Conservation (phyloP, 2,113 vertebrate genomes). For the Leptosomus discolor region DNA sequence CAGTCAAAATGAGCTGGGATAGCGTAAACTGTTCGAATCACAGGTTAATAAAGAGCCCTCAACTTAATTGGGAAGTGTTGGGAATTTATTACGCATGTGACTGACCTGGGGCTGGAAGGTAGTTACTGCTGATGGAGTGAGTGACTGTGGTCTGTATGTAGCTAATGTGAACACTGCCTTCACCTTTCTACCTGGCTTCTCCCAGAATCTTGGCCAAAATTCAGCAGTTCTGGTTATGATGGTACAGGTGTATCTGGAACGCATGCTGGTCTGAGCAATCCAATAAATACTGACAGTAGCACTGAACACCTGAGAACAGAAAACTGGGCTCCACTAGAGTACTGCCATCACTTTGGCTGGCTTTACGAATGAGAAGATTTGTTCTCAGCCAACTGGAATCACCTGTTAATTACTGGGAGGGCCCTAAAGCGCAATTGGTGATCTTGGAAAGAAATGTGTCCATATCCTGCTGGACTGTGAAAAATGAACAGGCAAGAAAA, state of each 20-base stretch:
- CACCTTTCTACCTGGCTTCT: not conserved
- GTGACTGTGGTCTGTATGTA: fast-evolving
- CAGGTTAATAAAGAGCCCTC: not conserved
- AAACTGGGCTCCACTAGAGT: not conserved
- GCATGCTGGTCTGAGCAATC: fast-evolving
- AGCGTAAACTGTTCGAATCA: not conserved
- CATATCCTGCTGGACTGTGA: not conserved
- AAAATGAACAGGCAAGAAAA: not conserved
- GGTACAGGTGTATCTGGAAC: not conserved
- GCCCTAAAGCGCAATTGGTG: not conserved
- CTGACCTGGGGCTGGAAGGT: not conserved
- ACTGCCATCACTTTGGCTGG: not conserved
- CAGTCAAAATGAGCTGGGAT: not conserved
- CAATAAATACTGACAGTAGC: not conserved
- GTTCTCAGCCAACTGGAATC: not conserved
- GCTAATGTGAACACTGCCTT: not conserved
- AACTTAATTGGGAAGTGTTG: fast-evolving
- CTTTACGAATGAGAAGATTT: not conserved
- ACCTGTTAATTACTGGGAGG: not conserved
- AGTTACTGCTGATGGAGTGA: not conserved
- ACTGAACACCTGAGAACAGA: not conserved
- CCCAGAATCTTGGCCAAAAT: not conserved
- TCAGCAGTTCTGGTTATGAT: not conserved
- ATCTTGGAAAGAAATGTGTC: not conserved
- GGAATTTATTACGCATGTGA: not conserved